Conservation (phyloP, 2,113 vertebrate genomes). For the Oostethus manadensis region DNA sequence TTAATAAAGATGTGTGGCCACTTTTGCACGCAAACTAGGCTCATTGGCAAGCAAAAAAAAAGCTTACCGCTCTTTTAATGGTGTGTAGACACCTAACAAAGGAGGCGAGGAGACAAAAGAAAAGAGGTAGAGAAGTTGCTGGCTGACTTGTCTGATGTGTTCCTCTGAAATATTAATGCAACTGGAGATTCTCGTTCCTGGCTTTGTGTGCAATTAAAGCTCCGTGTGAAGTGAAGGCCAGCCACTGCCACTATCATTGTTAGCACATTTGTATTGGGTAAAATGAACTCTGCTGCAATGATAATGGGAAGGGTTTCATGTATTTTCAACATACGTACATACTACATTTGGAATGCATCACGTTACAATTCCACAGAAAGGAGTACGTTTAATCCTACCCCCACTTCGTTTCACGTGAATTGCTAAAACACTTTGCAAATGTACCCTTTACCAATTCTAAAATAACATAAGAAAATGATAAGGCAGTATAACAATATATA, state of each 20-base stretch:
- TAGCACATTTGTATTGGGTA: no score
- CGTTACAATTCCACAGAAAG: neutral
- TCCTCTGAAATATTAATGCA: constrained; percentile 62
- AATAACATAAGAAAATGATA: no score
- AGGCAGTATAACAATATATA: no score
- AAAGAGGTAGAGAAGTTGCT: constrained; percentile 9
- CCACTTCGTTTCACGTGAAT: neutral
- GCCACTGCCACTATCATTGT: neutral
- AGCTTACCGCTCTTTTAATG: neutral
- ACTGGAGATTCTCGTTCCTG: constrained; percentile 55
- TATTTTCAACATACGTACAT: no score
- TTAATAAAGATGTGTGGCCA: constrained; percentile 38
- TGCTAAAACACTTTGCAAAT: no score
- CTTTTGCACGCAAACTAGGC: constrained; percentile 7
- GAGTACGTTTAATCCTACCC: neutral
- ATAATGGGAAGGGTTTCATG: neutral
- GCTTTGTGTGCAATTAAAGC: constrained; percentile 61
- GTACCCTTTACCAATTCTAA: no score
- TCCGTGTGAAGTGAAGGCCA: constrained; percentile 40
- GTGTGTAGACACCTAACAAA: constrained; percentile 5
- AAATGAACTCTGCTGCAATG: neutral
- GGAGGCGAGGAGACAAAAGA: neutral
- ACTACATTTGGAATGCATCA: neutral
- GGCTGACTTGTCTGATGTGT: constrained; percentile 36
- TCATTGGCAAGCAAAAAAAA: constrained; percentile 25